These are phyloP conservation scores for Bhutanitis thaidina DNA, from an alignment of 2,888 invertebrate genomes.

Conservation along the genomic window DNA sequence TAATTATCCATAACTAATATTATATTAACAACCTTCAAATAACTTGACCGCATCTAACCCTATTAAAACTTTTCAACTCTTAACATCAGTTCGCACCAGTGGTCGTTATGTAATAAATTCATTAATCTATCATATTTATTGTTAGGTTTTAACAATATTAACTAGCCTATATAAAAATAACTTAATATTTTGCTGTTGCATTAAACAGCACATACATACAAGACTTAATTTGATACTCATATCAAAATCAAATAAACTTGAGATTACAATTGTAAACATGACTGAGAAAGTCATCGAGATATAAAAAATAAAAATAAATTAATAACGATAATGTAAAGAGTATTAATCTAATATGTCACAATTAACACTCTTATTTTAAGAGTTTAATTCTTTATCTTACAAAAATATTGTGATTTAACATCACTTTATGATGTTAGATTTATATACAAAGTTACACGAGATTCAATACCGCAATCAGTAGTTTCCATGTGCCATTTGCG, in stretches of 20 bases:
- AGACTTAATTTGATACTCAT: conserved; percentile 17
- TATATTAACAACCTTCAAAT: conserved; percentile 71
- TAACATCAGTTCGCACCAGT: conserved; percentile 78
- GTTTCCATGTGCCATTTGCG: conserved; percentile 4
- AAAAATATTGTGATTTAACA: conserved; percentile 34
- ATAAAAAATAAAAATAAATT: conserved; percentile 23
- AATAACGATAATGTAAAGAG: conserved; percentile 23
- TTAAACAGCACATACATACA: conserved; percentile 24
- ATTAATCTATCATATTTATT: conserved; percentile 48
- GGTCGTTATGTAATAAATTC: conserved; percentile 59
- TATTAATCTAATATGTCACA: neutral
- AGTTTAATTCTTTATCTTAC: conserved; percentile 24
- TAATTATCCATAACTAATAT: conserved; percentile 48
- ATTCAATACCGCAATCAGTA: conserved; percentile 25
- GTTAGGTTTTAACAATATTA: conserved; percentile 51
- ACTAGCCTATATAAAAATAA: conserved; percentile 63
- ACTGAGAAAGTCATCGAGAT: neutral
- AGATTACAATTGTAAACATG: conserved; percentile 23
- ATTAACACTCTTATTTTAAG: neutral
- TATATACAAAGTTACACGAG: conserved; percentile 32
- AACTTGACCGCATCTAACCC: conserved; percentile 62
- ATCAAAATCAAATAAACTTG: conserved; percentile 21
- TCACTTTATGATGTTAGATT: conserved; percentile 20
- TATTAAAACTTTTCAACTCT: conserved; percentile 76
- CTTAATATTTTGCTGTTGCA: conserved; percentile 33